Percentiles rank a stretch among this genome's conserved stretches.
phyloP scores from a whole-genome alignment of 2,797 vertebrate species.

The Anabacerthia variegaticeps region DNA sequence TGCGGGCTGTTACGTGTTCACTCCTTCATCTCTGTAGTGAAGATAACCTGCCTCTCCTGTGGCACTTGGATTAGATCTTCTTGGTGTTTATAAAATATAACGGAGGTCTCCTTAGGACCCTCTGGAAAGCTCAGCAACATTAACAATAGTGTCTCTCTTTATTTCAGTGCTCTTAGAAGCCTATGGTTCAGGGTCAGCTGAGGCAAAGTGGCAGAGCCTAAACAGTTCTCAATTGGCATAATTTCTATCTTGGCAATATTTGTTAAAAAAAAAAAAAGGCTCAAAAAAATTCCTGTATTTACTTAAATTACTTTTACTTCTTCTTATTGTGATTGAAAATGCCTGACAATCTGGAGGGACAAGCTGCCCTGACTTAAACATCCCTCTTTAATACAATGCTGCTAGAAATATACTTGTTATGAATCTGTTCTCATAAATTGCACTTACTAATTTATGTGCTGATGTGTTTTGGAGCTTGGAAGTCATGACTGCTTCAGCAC shows the following conservation, averaged over 20 bases:
- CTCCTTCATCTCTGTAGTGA: background rate
- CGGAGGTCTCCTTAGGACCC: background rate
- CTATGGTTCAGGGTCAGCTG: background rate
- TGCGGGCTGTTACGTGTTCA: background rate
- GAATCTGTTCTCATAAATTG: slow-evolving; percentile 48
- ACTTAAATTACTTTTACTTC: background rate
- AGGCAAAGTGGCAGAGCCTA: slow-evolving; percentile 1
- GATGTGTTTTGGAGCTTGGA: slow-evolving; percentile 23
- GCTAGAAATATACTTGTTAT: slow-evolving; percentile 12
- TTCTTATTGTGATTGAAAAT: background rate
- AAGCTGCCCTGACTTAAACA: slow-evolving; percentile 9
- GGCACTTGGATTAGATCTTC: slow-evolving; percentile 33
- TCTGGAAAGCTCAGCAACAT: background rate
- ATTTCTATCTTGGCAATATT: background rate
- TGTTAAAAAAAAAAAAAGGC: background rate
- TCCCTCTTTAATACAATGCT: slow-evolving; percentile 23
- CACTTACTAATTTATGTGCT: slow-evolving; percentile 50
- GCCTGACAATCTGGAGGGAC: slow-evolving; percentile 6
- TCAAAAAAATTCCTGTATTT: background rate
- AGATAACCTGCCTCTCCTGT: slow-evolving; percentile 22
- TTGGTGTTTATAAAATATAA: slow-evolving; percentile 14
- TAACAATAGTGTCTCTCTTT: background rate
- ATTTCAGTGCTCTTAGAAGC: background rate
- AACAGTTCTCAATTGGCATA: background rate
- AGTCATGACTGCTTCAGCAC: slow-evolving; percentile 39